These are phyloP conservation scores for Knipowitschia caucasica DNA, from an alignment of 2,797 vertebrate genomes.

Conservation along the genomic window DNA sequence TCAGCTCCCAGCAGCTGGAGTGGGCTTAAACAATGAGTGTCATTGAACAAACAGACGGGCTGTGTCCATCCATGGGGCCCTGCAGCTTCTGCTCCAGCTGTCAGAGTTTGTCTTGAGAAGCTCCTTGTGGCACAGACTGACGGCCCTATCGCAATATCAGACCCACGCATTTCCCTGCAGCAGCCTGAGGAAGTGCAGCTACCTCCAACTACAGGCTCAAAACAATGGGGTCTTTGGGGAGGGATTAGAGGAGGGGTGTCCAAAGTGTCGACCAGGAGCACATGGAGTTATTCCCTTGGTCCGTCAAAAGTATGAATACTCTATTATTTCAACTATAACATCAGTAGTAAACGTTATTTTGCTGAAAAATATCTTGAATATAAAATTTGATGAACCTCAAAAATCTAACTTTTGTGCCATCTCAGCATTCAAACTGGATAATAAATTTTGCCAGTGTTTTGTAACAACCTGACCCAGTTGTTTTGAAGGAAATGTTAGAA, in stretches of 20 bases:
- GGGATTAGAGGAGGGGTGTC: background rate
- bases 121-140: conserved; percentile 38
- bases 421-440: background rate
- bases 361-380: too few species aligned
- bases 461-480: conserved; percentile 29
- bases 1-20: conserved; percentile 74
- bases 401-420: conserved; percentile 4
- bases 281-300: too few species aligned
- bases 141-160: conserved; percentile 26
- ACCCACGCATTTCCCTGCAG: conserved; percentile 21
- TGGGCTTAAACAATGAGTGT: conserved; percentile 70
- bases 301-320: too few species aligned
- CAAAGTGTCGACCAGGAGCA: too few species aligned
- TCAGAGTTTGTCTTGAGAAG: conserved; percentile 55
- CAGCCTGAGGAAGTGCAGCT: conserved; percentile 30
- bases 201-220: conserved; percentile 29
- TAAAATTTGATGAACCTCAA: too few species aligned
- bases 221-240: conserved; percentile 29
- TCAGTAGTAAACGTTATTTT: too few species aligned
- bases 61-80: conserved; percentile 51
- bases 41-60: conserved; percentile 70
- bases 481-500: conserved; percentile 10
- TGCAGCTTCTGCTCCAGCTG: conserved; percentile 67
- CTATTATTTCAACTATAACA: too few species aligned
- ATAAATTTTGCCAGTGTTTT: background rate